Conservation (phyloP, 2,797 vertebrate genomes). For the Acomys russatus region DNA sequence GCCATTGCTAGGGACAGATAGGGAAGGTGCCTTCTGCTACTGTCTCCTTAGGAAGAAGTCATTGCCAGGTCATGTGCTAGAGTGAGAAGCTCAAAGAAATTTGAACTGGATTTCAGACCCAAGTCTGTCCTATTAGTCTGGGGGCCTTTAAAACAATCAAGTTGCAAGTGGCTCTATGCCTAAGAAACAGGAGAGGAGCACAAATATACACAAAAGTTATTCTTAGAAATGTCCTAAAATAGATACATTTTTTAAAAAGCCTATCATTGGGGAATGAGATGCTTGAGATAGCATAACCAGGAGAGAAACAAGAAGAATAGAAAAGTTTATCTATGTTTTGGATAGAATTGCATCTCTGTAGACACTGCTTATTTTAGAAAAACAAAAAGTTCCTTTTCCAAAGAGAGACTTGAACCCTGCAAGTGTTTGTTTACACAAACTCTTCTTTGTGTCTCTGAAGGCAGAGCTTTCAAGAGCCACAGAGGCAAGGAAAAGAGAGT, state of each 20-base stretch:
- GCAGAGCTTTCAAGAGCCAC: not conserved
- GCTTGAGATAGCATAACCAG: not conserved
- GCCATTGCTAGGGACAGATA: not conserved
- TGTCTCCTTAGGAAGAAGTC: not conserved
- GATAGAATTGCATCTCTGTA: not conserved
- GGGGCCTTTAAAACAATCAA: constrained; percentile 9
- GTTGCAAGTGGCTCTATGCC: not conserved
- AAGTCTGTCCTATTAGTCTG: not conserved
- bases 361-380: not conserved
- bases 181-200: not conserved
- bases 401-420: not conserved
- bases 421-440: not conserved
- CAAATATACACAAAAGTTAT: not conserved
- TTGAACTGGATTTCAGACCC: not conserved
- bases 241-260: not conserved
- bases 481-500: not conserved
- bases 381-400: not conserved
- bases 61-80: not conserved
- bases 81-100: not conserved
- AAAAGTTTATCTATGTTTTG: not conserved
- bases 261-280: not conserved
- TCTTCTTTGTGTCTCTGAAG: not conserved
- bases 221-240: not conserved
- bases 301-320: not conserved
- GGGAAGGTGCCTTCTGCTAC: not conserved